These are phyloP conservation scores for Chamaea fasciata DNA, from an alignment of 2,113 vertebrate genomes.

Conservation along the genomic window DNA sequence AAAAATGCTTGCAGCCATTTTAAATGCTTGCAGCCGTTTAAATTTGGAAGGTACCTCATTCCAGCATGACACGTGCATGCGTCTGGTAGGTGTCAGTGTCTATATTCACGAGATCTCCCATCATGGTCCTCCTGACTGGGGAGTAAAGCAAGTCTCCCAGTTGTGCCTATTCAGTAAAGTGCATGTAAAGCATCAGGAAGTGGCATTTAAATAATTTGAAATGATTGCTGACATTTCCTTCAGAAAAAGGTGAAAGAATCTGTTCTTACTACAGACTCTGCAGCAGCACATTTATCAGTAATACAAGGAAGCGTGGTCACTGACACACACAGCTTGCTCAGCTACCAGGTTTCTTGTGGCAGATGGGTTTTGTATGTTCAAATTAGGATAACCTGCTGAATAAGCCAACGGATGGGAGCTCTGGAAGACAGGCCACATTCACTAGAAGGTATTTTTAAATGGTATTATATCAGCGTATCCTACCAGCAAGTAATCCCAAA, in stretches of 20 bases:
- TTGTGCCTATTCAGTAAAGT: not conserved
- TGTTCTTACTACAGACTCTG: not conserved
- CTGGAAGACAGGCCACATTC: not conserved
- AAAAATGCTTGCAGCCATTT: not conserved
- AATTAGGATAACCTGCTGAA: not conserved
- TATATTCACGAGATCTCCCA: not conserved
- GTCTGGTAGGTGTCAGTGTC: not conserved
- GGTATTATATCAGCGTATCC: not conserved
- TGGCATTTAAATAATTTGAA: not conserved
- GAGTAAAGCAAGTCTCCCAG: not conserved
- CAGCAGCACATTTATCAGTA: not conserved
- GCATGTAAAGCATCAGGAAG: not conserved
- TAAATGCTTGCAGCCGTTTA: not conserved
- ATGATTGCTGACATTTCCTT: not conserved
- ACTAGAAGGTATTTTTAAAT: not conserved
- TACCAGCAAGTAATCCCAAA: not conserved
- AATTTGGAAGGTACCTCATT: not conserved
- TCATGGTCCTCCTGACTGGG: not conserved
- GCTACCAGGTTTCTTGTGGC: not conserved
- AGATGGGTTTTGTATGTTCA: not conserved
- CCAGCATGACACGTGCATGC: not conserved
- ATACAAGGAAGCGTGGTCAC: fast-evolving
- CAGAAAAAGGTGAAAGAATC: not conserved
- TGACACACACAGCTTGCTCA: not conserved
- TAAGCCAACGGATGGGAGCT: not conserved